Percentiles rank a stretch among this genome's conserved stretches.
These are phyloP conservation scores for Schizaphis graminum DNA, from an alignment of 2,888 invertebrate species.

Conservation along the genomic window DNA sequence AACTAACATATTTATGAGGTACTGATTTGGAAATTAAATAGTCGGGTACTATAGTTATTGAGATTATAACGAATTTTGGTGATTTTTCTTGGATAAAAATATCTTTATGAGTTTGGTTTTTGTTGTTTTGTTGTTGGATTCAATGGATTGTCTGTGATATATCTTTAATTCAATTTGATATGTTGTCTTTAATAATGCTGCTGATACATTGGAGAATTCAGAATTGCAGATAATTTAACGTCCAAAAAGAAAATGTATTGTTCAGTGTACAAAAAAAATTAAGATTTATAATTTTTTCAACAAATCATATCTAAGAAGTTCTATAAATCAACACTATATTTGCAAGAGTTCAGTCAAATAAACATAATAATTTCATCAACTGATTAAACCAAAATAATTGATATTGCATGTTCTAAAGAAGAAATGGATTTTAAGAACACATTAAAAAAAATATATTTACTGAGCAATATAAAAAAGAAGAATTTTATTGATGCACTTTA, in stretches of 20 bases:
- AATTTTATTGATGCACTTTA: not conserved
- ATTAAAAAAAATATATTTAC: not conserved
- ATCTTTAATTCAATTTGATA: conserved; percentile 2
- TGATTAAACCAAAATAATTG: not conserved
- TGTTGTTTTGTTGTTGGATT: conserved; percentile 55
- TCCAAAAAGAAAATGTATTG: not conserved
- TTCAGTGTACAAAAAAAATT: not conserved
- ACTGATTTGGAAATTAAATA: conserved; percentile 35
- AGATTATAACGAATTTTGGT: conserved; percentile 6
- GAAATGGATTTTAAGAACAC: not conserved
- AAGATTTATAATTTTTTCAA: not conserved
- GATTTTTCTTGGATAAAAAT: conserved; percentile 18
- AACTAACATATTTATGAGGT: conserved; percentile 36
- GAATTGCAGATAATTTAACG: not conserved
- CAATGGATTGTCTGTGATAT: not conserved
- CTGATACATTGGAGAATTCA: not conserved
- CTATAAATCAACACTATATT: not conserved
- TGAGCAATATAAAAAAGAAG: not conserved
- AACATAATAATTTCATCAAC: not conserved
- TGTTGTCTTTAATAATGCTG: not conserved
- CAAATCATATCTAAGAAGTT: not conserved
- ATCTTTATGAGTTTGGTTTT: conserved; percentile 43
- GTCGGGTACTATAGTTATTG: conserved; percentile 18
- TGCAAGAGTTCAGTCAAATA: not conserved
- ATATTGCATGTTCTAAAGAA: not conserved